phyloP scores from a whole-genome alignment of 2,113 vertebrate species.

The Poicephalus meyeri region DNA sequence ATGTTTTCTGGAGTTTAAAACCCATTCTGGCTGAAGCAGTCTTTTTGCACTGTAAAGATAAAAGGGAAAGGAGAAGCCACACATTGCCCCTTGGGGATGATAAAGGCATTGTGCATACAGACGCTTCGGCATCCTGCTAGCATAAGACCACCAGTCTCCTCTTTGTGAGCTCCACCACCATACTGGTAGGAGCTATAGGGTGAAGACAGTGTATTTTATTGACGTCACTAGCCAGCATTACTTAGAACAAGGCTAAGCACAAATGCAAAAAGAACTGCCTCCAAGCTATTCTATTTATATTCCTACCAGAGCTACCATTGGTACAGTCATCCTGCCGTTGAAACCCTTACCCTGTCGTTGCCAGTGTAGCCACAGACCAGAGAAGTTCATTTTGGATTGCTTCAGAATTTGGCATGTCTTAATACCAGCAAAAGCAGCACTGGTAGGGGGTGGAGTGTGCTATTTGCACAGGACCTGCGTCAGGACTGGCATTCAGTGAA shows the following conservation, averaged over 20 bases:
- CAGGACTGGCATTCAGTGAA: conserved; percentile 71
- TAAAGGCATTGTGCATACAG: neutral
- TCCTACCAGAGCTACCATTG: conserved; percentile 13
- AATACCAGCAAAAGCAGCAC: conserved; percentile 45
- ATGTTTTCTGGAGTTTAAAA: neutral
- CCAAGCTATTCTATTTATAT: conserved; percentile 62
- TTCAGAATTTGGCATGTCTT: conserved; percentile 51
- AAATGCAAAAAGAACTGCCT: conserved; percentile 45
- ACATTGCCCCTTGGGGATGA: neutral
- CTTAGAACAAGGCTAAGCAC: conserved; percentile 38
- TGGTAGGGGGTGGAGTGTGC: conserved; percentile 50
- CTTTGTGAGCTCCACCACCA: neutral
- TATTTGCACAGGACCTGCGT: conserved; percentile 63
- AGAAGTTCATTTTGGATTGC: conserved; percentile 17
- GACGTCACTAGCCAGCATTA: conserved; percentile 30
- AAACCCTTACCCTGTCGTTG: conserved; percentile 34
- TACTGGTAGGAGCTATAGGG: neutral
- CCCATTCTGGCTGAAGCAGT: neutral
- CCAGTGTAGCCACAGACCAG: conserved; percentile 26
- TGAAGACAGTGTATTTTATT: conserved; percentile 15
- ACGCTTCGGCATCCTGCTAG: neutral
- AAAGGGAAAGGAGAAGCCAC: neutral
- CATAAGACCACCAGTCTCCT: neutral
- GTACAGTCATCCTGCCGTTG: conserved; percentile 39
- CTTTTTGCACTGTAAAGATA: neutral